Evolutionary conservation across 2,113 vertebrate genomes (phyloP).

Genomic region (Sorex araneus): DNA sequence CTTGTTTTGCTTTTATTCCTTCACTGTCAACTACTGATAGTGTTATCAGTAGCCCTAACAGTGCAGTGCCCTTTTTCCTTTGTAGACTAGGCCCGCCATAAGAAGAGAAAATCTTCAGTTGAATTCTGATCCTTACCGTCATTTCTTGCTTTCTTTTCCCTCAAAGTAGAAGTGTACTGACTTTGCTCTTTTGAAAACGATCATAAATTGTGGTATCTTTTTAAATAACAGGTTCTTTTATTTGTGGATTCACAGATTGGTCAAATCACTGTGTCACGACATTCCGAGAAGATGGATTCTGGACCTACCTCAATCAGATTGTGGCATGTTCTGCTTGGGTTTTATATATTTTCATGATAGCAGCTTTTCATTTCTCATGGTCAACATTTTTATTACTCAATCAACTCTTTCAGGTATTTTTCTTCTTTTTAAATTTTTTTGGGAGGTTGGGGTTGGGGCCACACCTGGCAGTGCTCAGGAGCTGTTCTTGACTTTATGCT

Average conservation of each 20-base stretch:
- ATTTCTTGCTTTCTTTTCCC: constrained; percentile 14
- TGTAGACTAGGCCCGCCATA: background rate
- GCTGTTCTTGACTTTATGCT: too few relatives aligned
- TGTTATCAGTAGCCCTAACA: background rate
- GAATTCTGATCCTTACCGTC: background rate
- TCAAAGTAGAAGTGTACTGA: background rate
- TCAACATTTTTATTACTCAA: constrained; percentile 88
- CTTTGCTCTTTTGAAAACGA: constrained; percentile 45
- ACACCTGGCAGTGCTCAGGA: too few relatives aligned
- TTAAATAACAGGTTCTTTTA: constrained; percentile 38
- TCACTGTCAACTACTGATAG: background rate
- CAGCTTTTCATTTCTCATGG: constrained; percentile 92
- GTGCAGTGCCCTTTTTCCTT: background rate
- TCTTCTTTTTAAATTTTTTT: background rate
- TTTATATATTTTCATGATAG: constrained; percentile 90
- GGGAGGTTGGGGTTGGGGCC: too few relatives aligned
- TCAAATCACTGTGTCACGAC: constrained; percentile 89
- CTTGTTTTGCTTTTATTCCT: constrained; percentile 35
- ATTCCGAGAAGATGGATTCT: constrained; percentile 89
- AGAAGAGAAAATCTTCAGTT: constrained; percentile 36
- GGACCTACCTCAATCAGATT: constrained; percentile 89
- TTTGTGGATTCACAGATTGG: constrained; percentile 91
- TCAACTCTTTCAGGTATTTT: constrained; percentile 95
- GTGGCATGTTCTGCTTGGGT: constrained; percentile 95
- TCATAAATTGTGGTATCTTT: background rate